These are phyloP conservation scores for Conger conger DNA, from an alignment of 2,113 vertebrate genomes.

Conservation along the genomic window DNA sequence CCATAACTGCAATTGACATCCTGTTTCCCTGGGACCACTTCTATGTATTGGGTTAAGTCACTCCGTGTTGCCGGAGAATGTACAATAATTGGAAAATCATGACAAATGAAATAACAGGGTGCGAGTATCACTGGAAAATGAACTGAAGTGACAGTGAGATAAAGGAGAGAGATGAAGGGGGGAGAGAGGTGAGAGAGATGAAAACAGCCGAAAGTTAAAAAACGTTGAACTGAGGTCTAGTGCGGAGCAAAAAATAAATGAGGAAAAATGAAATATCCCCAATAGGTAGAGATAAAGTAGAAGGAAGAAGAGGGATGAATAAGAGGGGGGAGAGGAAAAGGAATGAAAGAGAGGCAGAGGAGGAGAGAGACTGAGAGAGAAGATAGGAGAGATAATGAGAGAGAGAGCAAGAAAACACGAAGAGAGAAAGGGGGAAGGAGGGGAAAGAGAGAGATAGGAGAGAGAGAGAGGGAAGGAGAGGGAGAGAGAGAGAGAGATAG, in stretches of 20 bases:
- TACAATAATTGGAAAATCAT: constrained; percentile 1
- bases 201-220: background rate
- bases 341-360: background rate
- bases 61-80: background rate
- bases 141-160: background rate
- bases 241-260: too few species aligned
- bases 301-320: background rate
- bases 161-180: background rate
- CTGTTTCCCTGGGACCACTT: background rate
- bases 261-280: background rate
- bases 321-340: background rate
- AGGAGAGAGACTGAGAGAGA: background rate
- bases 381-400: background rate
- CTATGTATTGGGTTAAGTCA: background rate
- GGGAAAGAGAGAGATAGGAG: background rate
- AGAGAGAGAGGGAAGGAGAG: background rate
- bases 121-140: background rate
- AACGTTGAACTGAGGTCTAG: background rate
- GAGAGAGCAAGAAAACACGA: background rate
- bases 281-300: background rate
- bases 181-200: background rate
- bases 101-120: background rate
- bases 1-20: background rate
- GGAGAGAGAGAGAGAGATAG: background rate
- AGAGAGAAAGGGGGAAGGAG: background rate